Evolutionary conservation across 2,888 invertebrate species (phyloP), one percentile per base, ranked within the genome.

Genomic region (Chouioia cunea): DNA sequence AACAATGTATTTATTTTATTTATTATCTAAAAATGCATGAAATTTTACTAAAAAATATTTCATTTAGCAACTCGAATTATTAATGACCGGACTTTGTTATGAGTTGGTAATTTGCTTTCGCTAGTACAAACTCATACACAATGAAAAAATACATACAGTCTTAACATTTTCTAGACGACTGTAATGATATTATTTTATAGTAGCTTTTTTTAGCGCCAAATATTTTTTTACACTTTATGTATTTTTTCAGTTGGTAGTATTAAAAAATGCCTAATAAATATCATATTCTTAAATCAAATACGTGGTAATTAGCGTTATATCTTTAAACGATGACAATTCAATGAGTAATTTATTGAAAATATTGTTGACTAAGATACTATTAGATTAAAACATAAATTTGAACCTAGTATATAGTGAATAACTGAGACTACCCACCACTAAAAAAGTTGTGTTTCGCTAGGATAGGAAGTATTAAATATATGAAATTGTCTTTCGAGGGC

Each of bases 391-490:
- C 22, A 64, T 58, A 67, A 48, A 20, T 23, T 64, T 46, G 59
- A 71, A 53, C 56, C 22, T 66, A 70, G 27, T 50, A 4, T 48
- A 15, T 56, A 77, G 57, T 50, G 67, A 73, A 72, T 74, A 78
- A 82, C 82, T 82, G 82, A 82, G 82, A 82, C 74, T 81, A 82
- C 79, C 81, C 82, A 82, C 82, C 82, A 79, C 63, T 62, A 81
- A 80, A 73, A 77, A 81, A 81, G 78, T 81, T 83, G 82, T 83
- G 82, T 82, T 83, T 82, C 78, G 78, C 79, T 82, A 81, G 78
- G 73, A 75, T 81, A 81, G 77, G 75, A 63, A 57, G 65, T 70
- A 65, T 65, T 66, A 66, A 59, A 59, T 73, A 54, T 68, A 58
- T 44, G 66, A 62, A 70, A 70, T 50, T 47, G 22, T 59, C n/a